Evolutionary conservation across 2,797 vertebrate genomes (phyloP).

Genomic region (Sphenopsis melanotis): DNA sequence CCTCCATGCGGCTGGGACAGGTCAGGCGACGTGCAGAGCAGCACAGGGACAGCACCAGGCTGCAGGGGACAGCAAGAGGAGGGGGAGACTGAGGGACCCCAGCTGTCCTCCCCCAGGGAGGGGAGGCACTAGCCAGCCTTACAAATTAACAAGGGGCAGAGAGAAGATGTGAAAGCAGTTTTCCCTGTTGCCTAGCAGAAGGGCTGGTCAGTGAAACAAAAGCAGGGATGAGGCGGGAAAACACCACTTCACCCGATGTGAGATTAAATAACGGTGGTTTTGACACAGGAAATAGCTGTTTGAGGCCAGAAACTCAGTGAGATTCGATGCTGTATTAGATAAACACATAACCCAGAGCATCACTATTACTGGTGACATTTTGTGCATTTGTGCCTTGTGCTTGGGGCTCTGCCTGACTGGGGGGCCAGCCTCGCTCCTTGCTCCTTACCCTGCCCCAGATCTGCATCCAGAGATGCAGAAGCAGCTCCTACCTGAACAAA

Average conservation of each 20-base stretch:
- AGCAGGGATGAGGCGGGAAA: not conserved
- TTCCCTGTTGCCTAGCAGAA: not conserved
- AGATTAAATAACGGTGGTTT: not conserved
- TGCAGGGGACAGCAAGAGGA: not conserved
- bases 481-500: not conserved
- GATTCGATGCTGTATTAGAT: not conserved
- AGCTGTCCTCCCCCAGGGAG: not conserved
- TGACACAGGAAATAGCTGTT: not conserved
- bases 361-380: not conserved
- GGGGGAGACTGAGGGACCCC: rapidly evolving
- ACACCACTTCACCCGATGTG: rapidly evolving
- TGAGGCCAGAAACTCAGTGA: not conserved
- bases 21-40: rapidly evolving
- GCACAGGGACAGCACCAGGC: rapidly evolving
- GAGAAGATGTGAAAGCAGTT: not conserved
- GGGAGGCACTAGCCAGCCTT: not conserved
- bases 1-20: rapidly evolving
- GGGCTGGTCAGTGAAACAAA: not conserved
- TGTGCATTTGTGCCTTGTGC: not conserved
- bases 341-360: not conserved
- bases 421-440: not conserved
- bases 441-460: not conserved
- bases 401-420: not conserved
- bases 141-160: not conserved
- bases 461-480: not conserved